Evolutionary conservation across 2,797 vertebrate genomes (phyloP).

Genomic region (Brotula barbata): DNA sequence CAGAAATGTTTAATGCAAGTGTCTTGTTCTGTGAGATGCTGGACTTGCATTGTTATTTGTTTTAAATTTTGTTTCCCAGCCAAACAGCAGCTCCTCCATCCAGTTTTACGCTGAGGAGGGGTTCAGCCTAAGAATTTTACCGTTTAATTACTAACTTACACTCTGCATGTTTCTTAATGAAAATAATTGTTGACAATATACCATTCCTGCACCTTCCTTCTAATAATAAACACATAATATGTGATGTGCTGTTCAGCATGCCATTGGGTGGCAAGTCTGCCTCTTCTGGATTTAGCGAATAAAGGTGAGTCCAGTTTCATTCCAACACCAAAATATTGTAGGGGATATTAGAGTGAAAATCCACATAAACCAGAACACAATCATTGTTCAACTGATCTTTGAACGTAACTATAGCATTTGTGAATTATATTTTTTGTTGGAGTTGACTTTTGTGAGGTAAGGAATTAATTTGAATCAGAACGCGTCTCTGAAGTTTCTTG

Average conservation of each 20-base stretch:
- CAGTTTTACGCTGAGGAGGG: not conserved
- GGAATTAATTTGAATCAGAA: conserved; percentile 58
- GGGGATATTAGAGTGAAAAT: conserved; percentile 28
- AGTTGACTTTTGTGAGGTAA: conserved; percentile 53
- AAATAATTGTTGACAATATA: conserved; percentile 12
- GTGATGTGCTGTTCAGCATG: conserved; percentile 14
- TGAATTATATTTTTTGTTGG: conserved; percentile 37
- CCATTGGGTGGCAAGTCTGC: conserved; percentile 16
- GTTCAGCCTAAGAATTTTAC: too few species aligned
- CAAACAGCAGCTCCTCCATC: not conserved
- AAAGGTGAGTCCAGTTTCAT: conserved; percentile 35
- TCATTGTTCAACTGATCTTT: conserved; percentile 33
- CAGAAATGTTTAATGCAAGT: conserved; percentile 37
- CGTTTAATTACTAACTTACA: conserved; percentile 17
- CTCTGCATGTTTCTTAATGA: conserved; percentile 11
- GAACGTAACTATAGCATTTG: conserved; percentile 34
- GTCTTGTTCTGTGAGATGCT: conserved; percentile 3
- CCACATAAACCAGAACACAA: conserved; percentile 41
- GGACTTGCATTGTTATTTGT: conserved; percentile 13
- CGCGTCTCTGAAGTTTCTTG: conserved; percentile 63
- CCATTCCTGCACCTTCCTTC: conserved; percentile 8
- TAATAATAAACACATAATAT: conserved; percentile 25
- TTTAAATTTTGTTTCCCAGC: conserved; percentile 6
- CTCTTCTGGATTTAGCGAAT: conserved; percentile 30
- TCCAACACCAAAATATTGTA: conserved; percentile 31